These are phyloP conservation scores for Garra rufa DNA, from an alignment of 2,113 vertebrate species.

Conservation along the genomic window DNA sequence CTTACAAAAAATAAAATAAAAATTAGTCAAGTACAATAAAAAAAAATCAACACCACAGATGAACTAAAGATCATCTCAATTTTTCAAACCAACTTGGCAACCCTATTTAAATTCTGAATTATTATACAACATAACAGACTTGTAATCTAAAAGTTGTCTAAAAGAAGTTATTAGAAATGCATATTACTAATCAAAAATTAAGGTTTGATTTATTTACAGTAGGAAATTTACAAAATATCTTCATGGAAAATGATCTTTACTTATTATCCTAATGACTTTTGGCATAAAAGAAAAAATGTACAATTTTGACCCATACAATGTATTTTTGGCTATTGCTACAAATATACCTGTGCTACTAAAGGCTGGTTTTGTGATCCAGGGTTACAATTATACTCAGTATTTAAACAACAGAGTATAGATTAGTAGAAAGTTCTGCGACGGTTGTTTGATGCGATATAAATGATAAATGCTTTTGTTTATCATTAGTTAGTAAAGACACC, in stretches of 20 bases:
- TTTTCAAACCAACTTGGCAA: neutral
- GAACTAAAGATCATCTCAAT: neutral
- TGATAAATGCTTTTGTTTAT: neutral
- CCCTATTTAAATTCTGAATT: neutral
- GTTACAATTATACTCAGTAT: neutral
- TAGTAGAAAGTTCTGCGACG: constrained; percentile 36
- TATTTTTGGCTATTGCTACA: too few relatives aligned
- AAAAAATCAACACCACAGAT: neutral
- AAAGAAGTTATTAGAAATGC: too few relatives aligned
- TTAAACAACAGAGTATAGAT: constrained; percentile 4
- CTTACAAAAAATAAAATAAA: neutral
- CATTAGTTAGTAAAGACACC: constrained; percentile 22
- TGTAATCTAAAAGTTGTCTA: too few relatives aligned
- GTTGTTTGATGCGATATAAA: neutral
- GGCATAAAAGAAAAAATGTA: too few relatives aligned
- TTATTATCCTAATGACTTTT: too few relatives aligned
- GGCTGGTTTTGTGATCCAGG: too few relatives aligned
- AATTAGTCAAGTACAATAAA: neutral
- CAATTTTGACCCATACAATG: too few relatives aligned
- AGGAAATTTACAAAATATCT: too few relatives aligned
- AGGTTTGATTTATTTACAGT: too few relatives aligned
- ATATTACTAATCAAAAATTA: too few relatives aligned
- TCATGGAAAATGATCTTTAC: too few relatives aligned
- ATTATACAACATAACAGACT: neutral
- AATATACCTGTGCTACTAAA: too few relatives aligned